Base-by-base conservation (phyloP, 2,888 invertebrate species). In the Drosophila villosipedis region DNA sequence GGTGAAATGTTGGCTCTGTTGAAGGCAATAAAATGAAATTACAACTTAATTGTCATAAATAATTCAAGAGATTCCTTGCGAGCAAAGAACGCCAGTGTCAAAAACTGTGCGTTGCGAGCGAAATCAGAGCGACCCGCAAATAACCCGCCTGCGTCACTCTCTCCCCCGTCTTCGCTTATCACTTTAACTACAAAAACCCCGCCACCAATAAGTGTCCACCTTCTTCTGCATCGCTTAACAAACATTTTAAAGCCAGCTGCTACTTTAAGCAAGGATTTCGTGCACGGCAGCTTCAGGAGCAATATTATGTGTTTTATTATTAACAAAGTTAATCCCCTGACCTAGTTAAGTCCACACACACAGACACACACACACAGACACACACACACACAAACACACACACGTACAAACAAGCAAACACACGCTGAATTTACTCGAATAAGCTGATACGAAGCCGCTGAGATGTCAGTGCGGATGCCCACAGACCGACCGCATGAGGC, bases 41-140 rank as follows among this genome's bases (percentile, higher is more conserved):
- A 88, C 83, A 83, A 82, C 87, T 87, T 88, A 85, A 87, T 83
- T 87, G 87, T 85, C 84, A 87, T 84, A 87, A 87, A 87, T 87
- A 87, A 82, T 82, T 86, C 84, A 87, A 78, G 64, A 84, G 84
- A 81, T 84, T 84, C 71, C 78, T 78, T 81, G 68, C 50, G 73
- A 73, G 67, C 71, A 35, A 31, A 47, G 47, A 59, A 47, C 68
- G 74, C 58, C 55, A 53, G 70, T 71, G 64, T 75, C 76, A 76
- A 72, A 80, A 84, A 77, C 76, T 81, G 68, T 67, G 74, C 65
- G 75, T 73, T 71, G 49, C 67, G 53, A 73, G 55, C 62, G 62
- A 84, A 84, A 84, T 84, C 80, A 82, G 73, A 75, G 62, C 78
- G 69, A 67, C 57, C 63, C 60, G 60, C 73, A 69, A 76, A 76